Percentiles rank a stretch among this genome's conserved stretches.
phyloP scores from a whole-genome alignment of 1,140 invertebrate species.

The Brachionus koreanus region DNA sequence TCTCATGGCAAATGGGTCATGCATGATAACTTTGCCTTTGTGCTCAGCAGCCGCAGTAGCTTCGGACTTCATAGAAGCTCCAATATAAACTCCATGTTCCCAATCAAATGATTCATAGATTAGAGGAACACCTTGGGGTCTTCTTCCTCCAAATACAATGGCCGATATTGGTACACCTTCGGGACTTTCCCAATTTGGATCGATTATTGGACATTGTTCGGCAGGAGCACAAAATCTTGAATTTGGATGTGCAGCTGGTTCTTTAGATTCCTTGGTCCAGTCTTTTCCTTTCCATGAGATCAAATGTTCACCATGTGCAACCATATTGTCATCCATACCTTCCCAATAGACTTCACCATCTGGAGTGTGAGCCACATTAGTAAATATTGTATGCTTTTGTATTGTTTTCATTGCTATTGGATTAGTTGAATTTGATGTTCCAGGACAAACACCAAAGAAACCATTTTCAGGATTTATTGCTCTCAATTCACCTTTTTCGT shows the following conservation, averaged over 20 bases:
- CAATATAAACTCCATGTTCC: slow-evolving; percentile 93
- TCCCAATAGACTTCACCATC: slow-evolving; percentile 87
- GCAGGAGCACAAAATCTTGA: slow-evolving; percentile 93
- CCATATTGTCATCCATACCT: slow-evolving; percentile 80
- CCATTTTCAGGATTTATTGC: slow-evolving; percentile 99
- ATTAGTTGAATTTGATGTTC: slow-evolving; percentile 83
- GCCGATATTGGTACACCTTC: slow-evolving; percentile 80
- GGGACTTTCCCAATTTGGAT: slow-evolving; percentile 71
- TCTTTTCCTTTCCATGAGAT: slow-evolving; percentile 54
- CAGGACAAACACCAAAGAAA: slow-evolving; percentile 98
- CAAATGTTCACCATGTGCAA: slow-evolving; percentile 45
- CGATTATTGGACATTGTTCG: slow-evolving; percentile 87
- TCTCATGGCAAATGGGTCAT: slow-evolving; percentile 98
- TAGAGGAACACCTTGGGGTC: slow-evolving; percentile 84
- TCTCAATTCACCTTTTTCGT: slow-evolving; percentile 77
- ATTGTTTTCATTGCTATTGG: slow-evolving; percentile 94
- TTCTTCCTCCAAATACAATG: slow-evolving; percentile 88
- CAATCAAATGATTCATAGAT: slow-evolving; percentile 87
- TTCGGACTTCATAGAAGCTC: slow-evolving; percentile 91
- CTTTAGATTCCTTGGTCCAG: slow-evolving; percentile 48
- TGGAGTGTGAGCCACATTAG: slow-evolving; percentile 91
- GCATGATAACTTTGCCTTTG: slow-evolving; percentile 89
- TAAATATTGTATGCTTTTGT: slow-evolving; percentile 89
- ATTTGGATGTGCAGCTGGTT: slow-evolving; percentile 58
- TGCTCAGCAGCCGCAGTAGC: slow-evolving; percentile 95